These are phyloP conservation scores for Leptopterna dolabrata DNA, from an alignment of 2,888 invertebrate genomes.

Conservation along the genomic window DNA sequence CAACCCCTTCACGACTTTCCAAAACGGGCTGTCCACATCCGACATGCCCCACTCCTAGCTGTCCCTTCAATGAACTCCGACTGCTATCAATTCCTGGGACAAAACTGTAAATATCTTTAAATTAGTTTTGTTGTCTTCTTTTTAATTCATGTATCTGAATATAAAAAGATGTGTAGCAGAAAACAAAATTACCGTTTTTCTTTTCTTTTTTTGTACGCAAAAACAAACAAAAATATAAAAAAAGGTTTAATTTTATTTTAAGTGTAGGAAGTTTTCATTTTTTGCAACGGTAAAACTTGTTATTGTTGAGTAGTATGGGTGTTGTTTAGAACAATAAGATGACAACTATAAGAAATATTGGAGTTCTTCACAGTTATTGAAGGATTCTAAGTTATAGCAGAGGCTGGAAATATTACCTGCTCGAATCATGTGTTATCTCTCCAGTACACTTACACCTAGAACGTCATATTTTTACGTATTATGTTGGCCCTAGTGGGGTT, in stretches of 20 bases:
- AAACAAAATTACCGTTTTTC: neutral
- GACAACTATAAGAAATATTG: neutral
- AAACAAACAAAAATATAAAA: neutral
- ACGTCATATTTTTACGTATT: too few species aligned
- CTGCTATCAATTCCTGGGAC: neutral
- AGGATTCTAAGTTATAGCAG: neutral
- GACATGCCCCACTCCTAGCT: conserved; percentile 58
- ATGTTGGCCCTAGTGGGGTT: too few species aligned
- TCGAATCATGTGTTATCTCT: too few species aligned
- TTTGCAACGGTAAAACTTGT: neutral
- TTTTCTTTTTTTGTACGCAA: neutral
- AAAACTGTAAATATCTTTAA: conserved; percentile 19
- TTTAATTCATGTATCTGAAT: neutral
- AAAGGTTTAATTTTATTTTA: neutral
- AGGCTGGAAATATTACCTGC: too few species aligned
- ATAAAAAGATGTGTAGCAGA: neutral
- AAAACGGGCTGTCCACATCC: conserved; percentile 58
- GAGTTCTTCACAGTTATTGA: neutral
- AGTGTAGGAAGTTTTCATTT: neutral
- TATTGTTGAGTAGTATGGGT: neutral
- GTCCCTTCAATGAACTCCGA: neutral
- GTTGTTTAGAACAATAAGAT: neutral
- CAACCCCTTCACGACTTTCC: conserved; percentile 57
- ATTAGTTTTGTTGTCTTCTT: neutral
- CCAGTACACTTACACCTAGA: too few species aligned